Evolutionary conservation across 2,113 vertebrate species (phyloP).

Genomic region (Cygnus buccinator): DNA sequence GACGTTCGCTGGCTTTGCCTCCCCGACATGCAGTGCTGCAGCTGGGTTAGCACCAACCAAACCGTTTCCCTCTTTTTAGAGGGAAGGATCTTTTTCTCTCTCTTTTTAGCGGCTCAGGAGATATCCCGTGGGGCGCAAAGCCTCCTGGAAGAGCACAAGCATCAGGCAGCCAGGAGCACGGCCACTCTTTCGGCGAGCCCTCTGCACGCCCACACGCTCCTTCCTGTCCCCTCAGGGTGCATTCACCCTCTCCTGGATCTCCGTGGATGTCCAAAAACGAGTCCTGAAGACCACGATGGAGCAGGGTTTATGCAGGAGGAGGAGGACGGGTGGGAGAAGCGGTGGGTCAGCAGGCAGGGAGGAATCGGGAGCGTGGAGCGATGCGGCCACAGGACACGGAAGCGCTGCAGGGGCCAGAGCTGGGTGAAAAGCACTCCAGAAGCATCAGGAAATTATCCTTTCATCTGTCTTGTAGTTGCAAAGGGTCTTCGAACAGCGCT

Average conservation of each 20-base stretch:
- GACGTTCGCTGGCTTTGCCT: background rate
- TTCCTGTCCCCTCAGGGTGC: background rate
- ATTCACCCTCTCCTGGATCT: background rate
- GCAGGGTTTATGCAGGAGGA: accelerated
- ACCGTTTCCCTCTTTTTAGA: too few species aligned
- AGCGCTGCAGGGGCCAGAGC: background rate
- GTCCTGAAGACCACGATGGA: accelerated
- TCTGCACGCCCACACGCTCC: background rate
- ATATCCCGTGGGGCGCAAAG: background rate
- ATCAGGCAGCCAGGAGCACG: background rate
- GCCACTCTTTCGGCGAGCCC: background rate
- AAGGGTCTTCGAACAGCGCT: accelerated
- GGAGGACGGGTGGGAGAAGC: background rate
- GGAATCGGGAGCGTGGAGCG: background rate
- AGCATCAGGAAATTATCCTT: background rate
- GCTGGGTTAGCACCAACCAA: background rate
- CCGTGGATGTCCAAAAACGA: background rate
- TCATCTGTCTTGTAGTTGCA: background rate
- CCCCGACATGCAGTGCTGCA: background rate
- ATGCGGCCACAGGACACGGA: background rate
- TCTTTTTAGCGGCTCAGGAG: background rate
- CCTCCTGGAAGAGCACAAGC: background rate
- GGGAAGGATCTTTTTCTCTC: too few species aligned
- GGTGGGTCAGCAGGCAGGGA: background rate
- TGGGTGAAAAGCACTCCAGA: background rate